These are phyloP conservation scores for Tethea ocularis DNA, from an alignment of 2,888 invertebrate genomes.

Conservation along the genomic window DNA sequence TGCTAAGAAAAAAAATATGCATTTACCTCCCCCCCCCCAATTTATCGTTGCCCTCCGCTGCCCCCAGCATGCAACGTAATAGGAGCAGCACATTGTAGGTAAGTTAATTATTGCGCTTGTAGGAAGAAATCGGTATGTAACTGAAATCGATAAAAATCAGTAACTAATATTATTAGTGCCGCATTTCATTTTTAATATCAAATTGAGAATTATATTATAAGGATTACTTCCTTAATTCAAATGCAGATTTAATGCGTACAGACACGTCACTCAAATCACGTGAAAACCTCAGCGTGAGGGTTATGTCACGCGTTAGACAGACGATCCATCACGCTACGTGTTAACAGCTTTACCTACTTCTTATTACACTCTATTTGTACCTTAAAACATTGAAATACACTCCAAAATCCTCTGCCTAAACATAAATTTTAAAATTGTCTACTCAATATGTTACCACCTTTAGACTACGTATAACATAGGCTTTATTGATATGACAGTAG, in stretches of 20 bases:
- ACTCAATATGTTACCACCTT: slow-evolving; percentile 47
- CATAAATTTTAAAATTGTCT: slow-evolving; percentile 22
- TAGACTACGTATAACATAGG: slow-evolving; percentile 19
- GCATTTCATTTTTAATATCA: background rate
- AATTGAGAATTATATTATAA: slow-evolving; percentile 5
- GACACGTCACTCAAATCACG: slow-evolving; percentile 62
- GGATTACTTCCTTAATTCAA: slow-evolving; percentile 31
- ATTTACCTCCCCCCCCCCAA: no score
- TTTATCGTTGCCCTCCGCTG: no score
- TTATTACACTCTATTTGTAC: slow-evolving; percentile 11
- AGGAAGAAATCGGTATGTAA: no score
- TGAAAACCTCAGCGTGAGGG: slow-evolving; percentile 69
- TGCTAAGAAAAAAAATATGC: no score
- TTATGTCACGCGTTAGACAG: slow-evolving; percentile 69
- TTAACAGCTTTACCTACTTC: slow-evolving; percentile 51
- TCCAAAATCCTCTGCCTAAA: slow-evolving; percentile 22
- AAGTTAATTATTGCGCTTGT: no score
- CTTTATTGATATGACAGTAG: slow-evolving; percentile 17
- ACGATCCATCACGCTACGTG: slow-evolving; percentile 75
- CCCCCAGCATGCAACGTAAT: no score
- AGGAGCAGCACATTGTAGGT: no score
- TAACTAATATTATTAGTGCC: background rate
- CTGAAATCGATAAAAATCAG: no score
- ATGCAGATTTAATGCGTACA: slow-evolving; percentile 55
- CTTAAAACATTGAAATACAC: slow-evolving; percentile 22